phyloP scores from a whole-genome alignment of 2,113 vertebrate species.

The Chrysemys picta region DNA sequence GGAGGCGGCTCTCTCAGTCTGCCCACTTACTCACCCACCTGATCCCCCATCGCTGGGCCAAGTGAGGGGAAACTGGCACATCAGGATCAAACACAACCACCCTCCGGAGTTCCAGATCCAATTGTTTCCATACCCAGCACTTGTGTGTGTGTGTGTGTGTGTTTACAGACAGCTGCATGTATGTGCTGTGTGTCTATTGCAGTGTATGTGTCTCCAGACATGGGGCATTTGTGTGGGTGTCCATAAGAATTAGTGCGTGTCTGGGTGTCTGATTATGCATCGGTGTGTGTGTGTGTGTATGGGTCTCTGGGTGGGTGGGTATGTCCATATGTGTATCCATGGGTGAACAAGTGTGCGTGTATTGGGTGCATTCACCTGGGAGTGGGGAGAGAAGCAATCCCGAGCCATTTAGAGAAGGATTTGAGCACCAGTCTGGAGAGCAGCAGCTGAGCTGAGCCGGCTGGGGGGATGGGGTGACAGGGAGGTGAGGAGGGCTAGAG shows the following conservation, averaged over 20 bases:
- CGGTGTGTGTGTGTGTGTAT: neutral
- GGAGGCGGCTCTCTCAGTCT: slow-evolving; percentile 58
- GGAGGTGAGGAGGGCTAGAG: neutral
- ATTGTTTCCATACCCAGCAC: neutral
- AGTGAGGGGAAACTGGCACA: neutral
- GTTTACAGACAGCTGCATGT: neutral
- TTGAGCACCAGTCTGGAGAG: neutral
- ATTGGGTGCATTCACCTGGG: neutral
- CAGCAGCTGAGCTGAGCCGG: neutral
- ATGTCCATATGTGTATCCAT: neutral
- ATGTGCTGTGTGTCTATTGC: neutral
- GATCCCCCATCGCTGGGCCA: neutral
- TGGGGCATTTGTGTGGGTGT: neutral
- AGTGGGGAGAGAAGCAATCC: neutral
- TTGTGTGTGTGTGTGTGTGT: neutral
- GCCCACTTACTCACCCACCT: slow-evolving; percentile 28
- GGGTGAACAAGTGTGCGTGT: neutral
- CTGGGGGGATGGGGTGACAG: neutral
- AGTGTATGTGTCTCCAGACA: neutral
- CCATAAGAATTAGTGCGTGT: neutral
- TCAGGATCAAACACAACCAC: neutral
- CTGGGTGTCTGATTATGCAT: neutral
- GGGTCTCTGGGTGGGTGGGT: neutral
- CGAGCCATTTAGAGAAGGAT: neutral
- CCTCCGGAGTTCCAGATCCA: neutral